These are phyloP conservation scores for Tychaedon coryphoeus DNA, from an alignment of 2,113 vertebrate species.

Conservation along the genomic window DNA sequence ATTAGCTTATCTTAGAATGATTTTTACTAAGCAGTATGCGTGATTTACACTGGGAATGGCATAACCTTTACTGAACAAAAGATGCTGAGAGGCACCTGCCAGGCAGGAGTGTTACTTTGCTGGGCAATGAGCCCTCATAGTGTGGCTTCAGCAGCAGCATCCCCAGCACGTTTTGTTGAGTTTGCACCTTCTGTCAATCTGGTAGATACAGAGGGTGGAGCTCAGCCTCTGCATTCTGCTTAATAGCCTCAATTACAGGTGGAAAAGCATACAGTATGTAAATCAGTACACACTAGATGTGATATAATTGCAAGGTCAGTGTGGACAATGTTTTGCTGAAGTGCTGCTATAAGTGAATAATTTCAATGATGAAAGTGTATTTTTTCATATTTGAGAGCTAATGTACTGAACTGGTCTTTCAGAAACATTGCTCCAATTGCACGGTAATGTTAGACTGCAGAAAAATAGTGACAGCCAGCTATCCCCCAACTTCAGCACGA, in stretches of 20 bases:
- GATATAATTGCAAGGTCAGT: constrained; percentile 67
- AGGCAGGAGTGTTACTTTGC: background rate
- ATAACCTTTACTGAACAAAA: background rate
- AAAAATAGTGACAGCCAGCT: constrained; percentile 23
- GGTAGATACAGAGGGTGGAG: constrained; percentile 16
- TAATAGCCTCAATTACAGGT: constrained; percentile 68
- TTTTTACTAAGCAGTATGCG: background rate
- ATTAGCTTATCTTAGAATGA: background rate
- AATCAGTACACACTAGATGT: constrained; percentile 58
- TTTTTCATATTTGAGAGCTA: constrained; percentile 66
- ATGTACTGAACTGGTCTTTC: constrained; percentile 66
- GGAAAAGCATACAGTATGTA: constrained; percentile 60
- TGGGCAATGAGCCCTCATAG: background rate
- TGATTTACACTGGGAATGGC: background rate
- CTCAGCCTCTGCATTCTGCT: constrained; percentile 27
- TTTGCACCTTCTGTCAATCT: background rate
- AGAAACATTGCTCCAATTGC: constrained; percentile 60
- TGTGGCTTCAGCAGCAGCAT: background rate
- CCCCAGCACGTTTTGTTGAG: background rate
- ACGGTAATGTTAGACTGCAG: constrained; percentile 57
- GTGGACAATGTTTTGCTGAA: constrained; percentile 65
- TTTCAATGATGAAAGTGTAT: constrained; percentile 63
- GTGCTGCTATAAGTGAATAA: constrained; percentile 66
- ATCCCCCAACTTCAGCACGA: background rate
- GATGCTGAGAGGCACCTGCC: background rate